These are phyloP conservation scores for Lagria hirta DNA, from an alignment of 2,888 invertebrate genomes.

Conservation along the genomic window DNA sequence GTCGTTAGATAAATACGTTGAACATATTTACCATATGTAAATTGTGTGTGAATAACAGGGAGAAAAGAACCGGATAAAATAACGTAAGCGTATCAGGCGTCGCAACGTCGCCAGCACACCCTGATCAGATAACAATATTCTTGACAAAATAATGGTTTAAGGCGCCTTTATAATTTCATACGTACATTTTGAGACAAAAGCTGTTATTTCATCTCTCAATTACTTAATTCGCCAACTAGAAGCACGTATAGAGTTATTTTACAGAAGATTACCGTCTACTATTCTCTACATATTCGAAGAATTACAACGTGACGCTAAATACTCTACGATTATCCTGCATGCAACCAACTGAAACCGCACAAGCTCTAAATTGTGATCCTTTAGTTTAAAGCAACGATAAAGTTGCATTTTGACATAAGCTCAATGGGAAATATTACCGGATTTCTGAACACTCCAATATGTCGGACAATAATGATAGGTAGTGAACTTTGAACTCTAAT, in stretches of 20 bases:
- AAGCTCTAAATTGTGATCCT: too few species aligned
- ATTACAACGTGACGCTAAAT: constrained; percentile 8
- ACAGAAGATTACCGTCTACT: constrained; percentile 8
- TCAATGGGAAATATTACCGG: too few species aligned
- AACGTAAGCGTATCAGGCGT: constrained; percentile 24
- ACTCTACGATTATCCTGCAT: constrained; percentile 12
- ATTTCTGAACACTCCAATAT: too few species aligned
- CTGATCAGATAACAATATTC: constrained; percentile 30
- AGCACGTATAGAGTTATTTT: constrained; percentile 29
- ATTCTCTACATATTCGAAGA: constrained; percentile 3
- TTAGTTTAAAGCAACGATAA: too few species aligned
- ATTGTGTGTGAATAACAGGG: constrained; percentile 18
- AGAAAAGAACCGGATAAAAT: constrained; percentile 22
- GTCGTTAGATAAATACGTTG: constrained; percentile 16
- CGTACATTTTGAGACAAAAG: constrained; percentile 19
- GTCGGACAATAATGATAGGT: too few species aligned
- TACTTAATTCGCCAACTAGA: constrained; percentile 26
- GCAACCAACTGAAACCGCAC: too few species aligned
- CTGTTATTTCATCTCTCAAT: constrained; percentile 27
- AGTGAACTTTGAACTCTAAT: too few species aligned
- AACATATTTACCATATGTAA: constrained; percentile 21
- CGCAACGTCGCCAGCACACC: constrained; percentile 23
- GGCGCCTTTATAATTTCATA: constrained; percentile 26
- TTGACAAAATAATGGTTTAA: constrained; percentile 31
- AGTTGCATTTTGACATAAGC: too few species aligned